phyloP scores from a whole-genome alignment of 2,888 invertebrate genomes.

The Ennomos erosarius region DNA sequence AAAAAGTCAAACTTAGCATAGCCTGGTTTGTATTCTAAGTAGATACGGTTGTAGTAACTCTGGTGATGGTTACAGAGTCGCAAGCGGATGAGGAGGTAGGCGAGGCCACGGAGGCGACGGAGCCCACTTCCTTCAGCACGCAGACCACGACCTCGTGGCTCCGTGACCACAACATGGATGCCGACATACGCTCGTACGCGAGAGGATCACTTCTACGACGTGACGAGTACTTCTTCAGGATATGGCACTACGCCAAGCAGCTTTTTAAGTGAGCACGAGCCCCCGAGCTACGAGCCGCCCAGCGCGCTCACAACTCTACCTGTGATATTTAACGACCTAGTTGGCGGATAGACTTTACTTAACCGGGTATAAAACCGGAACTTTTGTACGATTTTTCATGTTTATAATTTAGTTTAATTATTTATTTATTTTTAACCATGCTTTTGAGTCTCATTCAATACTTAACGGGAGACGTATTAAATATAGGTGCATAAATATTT shows the following conservation, averaged over 20 bases:
- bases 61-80: slow-evolving; percentile 54
- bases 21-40: too few relatives aligned
- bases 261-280: slow-evolving; percentile 88
- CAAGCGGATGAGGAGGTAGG: slow-evolving; percentile 75
- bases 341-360: slow-evolving; percentile 64
- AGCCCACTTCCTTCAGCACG: slow-evolving; percentile 95
- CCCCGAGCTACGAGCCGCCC: slow-evolving; percentile 16
- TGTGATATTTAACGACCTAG: slow-evolving; percentile 78
- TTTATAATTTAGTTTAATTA: slow-evolving; percentile 60
- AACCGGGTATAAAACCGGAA: slow-evolving; percentile 56
- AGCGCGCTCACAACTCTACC: slow-evolving; percentile 66
- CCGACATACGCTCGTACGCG: slow-evolving; percentile 96
- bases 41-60: too few relatives aligned
- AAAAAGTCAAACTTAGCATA: too few relatives aligned
- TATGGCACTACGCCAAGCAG: slow-evolving; percentile 95
- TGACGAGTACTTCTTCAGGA: slow-evolving; percentile 98
- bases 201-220: slow-evolving; percentile 92
- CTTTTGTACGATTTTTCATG: slow-evolving; percentile 62
- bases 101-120: slow-evolving; percentile 87
- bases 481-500: slow-evolving; percentile 79
- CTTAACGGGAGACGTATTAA: slow-evolving; percentile 73
- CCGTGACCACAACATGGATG: slow-evolving; percentile 96
- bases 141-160: slow-evolving; percentile 98
- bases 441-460: slow-evolving; percentile 67
- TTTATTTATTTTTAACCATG: slow-evolving; percentile 66